Evolutionary conservation across 1,140 invertebrate species (phyloP).

Genomic region (Drosophila suzukii): DNA sequence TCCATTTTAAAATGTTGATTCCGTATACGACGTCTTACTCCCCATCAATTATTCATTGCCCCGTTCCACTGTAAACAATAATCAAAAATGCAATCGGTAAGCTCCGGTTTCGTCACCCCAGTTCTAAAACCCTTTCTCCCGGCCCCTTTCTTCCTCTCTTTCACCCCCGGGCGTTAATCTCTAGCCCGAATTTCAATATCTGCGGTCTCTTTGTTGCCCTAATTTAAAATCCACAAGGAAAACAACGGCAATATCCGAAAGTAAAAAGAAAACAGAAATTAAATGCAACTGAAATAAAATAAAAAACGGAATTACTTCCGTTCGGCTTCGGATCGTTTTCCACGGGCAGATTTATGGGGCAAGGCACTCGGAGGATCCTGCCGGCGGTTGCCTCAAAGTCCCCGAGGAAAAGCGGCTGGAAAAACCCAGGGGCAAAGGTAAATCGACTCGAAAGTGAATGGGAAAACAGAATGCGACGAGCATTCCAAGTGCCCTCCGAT

Average conservation of each 20-base stretch:
- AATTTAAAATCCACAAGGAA: constrained; percentile 69
- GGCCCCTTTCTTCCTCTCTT: too few relatives aligned
- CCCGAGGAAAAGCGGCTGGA: constrained; percentile 17
- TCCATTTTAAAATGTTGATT: constrained; percentile 4
- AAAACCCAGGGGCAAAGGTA: constrained; percentile 13
- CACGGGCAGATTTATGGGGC: constrained; percentile 49
- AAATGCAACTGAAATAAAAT: constrained; percentile 48
- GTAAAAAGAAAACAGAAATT: constrained; percentile 20
- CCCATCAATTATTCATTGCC: constrained; percentile 28
- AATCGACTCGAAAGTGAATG: constrained; percentile 48
- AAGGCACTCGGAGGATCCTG: constrained; percentile 36
- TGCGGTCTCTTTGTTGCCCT: constrained; percentile 69
- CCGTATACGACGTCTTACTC: not conserved
- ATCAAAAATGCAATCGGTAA: constrained; percentile 54
- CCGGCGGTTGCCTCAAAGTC: constrained; percentile 54
- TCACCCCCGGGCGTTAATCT: constrained; percentile 50
- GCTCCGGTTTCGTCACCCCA: constrained; percentile 55
- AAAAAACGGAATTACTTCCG: constrained; percentile 71
- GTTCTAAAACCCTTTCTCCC: constrained; percentile 41
- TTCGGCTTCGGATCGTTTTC: constrained; percentile 18
- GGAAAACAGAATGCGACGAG: constrained; percentile 41
- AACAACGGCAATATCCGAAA: constrained; percentile 16
- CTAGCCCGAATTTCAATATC: constrained; percentile 52
- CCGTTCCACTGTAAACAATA: not conserved
- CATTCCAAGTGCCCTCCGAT: constrained; percentile 49